A percentile compares a stretch with the other conserved stretches of the same genome.
Evolutionary conservation across 2,888 invertebrate species (phyloP).

Genomic region (Callimorpha dominula): DNA sequence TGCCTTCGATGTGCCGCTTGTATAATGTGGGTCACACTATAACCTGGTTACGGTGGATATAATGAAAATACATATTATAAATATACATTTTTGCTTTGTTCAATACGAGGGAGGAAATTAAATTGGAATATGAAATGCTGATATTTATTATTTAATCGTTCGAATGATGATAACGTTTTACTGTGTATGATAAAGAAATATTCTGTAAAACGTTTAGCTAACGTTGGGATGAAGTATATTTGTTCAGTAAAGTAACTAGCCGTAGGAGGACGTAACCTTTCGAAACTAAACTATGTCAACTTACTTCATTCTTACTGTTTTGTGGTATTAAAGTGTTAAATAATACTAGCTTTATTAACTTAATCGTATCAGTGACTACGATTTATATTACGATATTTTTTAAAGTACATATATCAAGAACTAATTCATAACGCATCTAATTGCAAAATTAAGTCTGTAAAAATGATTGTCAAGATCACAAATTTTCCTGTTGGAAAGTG

Average conservation of each 20-base stretch:
- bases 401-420: too few species aligned
- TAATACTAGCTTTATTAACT: too few species aligned
- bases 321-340: too few species aligned
- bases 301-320: too few species aligned
- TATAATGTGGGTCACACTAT: slow-evolving; percentile 22
- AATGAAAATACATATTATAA: slow-evolving; percentile 1
- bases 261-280: too few species aligned
- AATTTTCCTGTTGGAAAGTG: too few species aligned
- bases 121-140: slow-evolving; percentile 1
- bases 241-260: not conserved
- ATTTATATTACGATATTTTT: too few species aligned
- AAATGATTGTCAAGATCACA: too few species aligned
- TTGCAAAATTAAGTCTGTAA: too few species aligned
- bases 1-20: slow-evolving; percentile 24
- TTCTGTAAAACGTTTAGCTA: too few species aligned
- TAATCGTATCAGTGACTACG: not conserved
- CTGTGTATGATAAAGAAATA: not conserved
- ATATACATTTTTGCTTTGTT: slow-evolving; percentile 8
- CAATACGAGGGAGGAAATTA: slow-evolving; percentile 9
- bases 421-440: too few species aligned
- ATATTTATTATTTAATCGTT: slow-evolving; percentile 3
- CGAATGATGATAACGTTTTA: not conserved
- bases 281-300: too few species aligned
- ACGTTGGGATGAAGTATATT: not conserved
- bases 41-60: slow-evolving; percentile 11